Evolutionary conservation across 2,888 invertebrate genomes (phyloP).

Genomic region (Blastobasis adustella): DNA sequence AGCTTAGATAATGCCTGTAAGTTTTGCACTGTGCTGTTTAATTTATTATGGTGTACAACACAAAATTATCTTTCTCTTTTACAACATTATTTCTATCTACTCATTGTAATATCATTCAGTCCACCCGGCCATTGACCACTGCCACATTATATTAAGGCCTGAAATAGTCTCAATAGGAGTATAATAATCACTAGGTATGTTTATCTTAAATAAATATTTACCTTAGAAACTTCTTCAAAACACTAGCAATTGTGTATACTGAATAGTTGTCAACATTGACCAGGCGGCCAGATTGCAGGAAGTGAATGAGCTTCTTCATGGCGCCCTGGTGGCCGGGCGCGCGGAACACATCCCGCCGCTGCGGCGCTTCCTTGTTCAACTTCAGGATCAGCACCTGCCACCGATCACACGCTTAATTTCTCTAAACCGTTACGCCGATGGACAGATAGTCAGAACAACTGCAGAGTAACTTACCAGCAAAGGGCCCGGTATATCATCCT

Average conservation of each 20-base stretch:
- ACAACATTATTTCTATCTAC: too few relatives aligned
- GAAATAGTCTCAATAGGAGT: too few relatives aligned
- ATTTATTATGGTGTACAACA: too few relatives aligned
- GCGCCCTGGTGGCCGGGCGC: conserved; percentile 96
- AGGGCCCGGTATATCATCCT: conserved; percentile 95
- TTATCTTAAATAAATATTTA: conserved; percentile 16
- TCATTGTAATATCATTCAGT: too few relatives aligned
- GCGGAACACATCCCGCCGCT: conserved; percentile 94
- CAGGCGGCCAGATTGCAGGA: conserved; percentile 90
- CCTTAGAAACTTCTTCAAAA: conserved; percentile 95
- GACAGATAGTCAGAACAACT: background rate
- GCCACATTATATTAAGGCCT: too few relatives aligned
- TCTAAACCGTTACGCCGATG: conserved; percentile 9
- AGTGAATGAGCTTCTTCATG: conserved; percentile 94
- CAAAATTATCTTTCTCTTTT: too few relatives aligned
- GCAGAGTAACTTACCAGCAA: conserved; percentile 80
- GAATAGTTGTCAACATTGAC: conserved; percentile 96
- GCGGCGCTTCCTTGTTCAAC: conserved; percentile 95
- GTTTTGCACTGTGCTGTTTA: too few relatives aligned
- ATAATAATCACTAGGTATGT: too few relatives aligned
- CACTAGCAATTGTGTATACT: conserved; percentile 98
- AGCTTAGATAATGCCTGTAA: too few relatives aligned
- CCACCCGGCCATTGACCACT: too few relatives aligned
- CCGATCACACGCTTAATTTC: conserved; percentile 10
- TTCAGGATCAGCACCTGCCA: conserved; percentile 90